Evolutionary conservation across 2,888 invertebrate genomes (phyloP), one percentile per base, ranked within the genome.

Genomic region (Laothoe populi): DNA sequence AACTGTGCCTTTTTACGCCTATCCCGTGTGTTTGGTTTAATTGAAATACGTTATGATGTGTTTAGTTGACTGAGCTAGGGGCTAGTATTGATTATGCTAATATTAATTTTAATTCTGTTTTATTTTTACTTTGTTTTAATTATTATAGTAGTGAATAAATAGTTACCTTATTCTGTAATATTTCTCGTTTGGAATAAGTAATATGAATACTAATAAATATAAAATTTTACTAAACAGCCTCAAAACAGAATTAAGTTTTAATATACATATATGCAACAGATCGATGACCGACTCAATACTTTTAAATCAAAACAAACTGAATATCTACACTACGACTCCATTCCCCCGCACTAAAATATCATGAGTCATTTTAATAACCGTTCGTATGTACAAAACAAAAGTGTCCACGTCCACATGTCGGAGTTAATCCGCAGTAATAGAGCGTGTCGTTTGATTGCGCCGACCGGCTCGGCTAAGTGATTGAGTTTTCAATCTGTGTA

Each of bases 401-500:
- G 71, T 74, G 72, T 68, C 70, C 65, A 66, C 74, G 75, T 78
- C 77, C 80, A 81, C 85, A 83, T 82, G 84, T 83, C 82, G 68
- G 67, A 63, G 70, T 74, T 81, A 83, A 87, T 84, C 84, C 84
- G 64, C 73, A 69, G 78, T 79, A 78, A 82, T 81, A 85, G 84
- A 82, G 78, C 79, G 79, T 73, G 78, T 68, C 87, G 85, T 88
- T 87, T 88, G 88, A 89, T 81, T 81, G 80, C 81, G 81, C 84
- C 87, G 86, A 79, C 69, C 72, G 70, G 74, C 79, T 68, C 72
- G 70, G 74, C 84, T 86, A 90, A 89, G 87, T 90, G 90, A 92
- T 90, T 91, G 92, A 92, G 91, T 91, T 90, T 91, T 90, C 91
- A 91, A 91, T 92, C 89, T 88, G 79, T 80, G 78, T 91, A 92